phyloP scores from a whole-genome alignment of 2,888 invertebrate genomes.

The Acrobasis consociella region DNA sequence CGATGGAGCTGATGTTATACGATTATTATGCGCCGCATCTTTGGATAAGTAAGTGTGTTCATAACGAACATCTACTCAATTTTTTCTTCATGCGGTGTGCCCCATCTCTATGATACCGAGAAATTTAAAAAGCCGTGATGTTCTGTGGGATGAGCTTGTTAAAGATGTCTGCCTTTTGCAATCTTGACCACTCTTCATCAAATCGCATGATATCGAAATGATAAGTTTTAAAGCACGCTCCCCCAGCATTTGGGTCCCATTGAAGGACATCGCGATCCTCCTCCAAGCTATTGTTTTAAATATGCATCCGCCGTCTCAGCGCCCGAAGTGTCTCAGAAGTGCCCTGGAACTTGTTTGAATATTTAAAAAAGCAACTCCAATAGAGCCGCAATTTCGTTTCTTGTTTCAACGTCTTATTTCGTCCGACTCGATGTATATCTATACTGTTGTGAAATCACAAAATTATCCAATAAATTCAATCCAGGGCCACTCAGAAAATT shows the following conservation, averaged over 20 bases:
- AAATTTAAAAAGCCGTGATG: no score
- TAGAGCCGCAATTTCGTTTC: slow-evolving; percentile 56
- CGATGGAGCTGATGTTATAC: no score
- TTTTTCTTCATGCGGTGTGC: no score
- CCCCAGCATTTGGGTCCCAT: slow-evolving; percentile 41
- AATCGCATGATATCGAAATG: slow-evolving; percentile 27
- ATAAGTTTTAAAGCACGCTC: slow-evolving; percentile 43
- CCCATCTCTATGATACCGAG: no score
- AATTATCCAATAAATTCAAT: slow-evolving; percentile 18
- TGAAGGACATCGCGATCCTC: slow-evolving; percentile 43
- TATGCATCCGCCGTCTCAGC: slow-evolving; percentile 68
- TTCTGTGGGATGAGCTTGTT: no score
- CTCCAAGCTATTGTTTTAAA: slow-evolving; percentile 64
- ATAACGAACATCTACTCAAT: no score
- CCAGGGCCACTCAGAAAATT: background rate
- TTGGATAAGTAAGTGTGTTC: no score
- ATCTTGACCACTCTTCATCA: background rate
- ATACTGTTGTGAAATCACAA: slow-evolving; percentile 6
- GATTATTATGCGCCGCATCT: no score
- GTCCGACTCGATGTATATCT: slow-evolving; percentile 9
- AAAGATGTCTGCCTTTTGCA: no score
- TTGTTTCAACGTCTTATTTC: slow-evolving; percentile 31
- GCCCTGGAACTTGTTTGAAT: slow-evolving; percentile 68
- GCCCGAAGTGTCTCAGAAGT: slow-evolving; percentile 65
- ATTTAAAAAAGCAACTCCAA: slow-evolving; percentile 69